Base-by-base conservation (phyloP, 2,797 vertebrate species). In the Phrynocephalus guinanensis region DNA sequence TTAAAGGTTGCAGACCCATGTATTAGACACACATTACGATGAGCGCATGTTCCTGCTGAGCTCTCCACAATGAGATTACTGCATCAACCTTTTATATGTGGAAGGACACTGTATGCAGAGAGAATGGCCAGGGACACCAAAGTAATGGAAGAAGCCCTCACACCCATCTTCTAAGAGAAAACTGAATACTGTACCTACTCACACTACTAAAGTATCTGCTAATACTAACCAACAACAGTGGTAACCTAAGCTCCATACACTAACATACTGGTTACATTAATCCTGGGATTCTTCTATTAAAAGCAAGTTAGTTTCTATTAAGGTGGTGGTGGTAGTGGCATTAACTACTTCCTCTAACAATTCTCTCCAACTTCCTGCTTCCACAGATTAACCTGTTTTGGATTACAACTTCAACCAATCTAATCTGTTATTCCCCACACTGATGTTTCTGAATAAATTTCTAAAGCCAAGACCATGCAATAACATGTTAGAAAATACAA, bases 111-210 rank as follows among this genome's bases (percentile, higher is more conserved):
- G 33, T 72, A 33, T 15, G 80, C 15, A 71, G 48, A 71, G 78
- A 71, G 52, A 63, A n/a, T 48, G 16, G 8, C 63, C 38, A 73
- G 60, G n/a, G 30, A n/a, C 20, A 66, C 75, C 78, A 70, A 86
- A 56, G 13, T 5, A n/a, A 79, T 86, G n/a, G n/a, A 66, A 79
- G 70, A 70, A 83, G 84, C 18, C 48, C n/a, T 77, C 60, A 28
- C 52, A 56, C 76, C 22, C 77, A 70, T n/a, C 13, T 78, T 26
- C 20, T 50, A 78, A 70, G 18, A 52, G 22, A 26, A 52, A 78
- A 56, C 26, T 33, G 33, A 26, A 38, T 75, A 67, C 15, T 44
- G 38, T 44, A 48, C 15, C 26, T 77, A 26, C 44, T 15, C 77
- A 24, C 63, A 13, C 79, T 7, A 26, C 44, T 52, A 18, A 63